Conservation (phyloP, 1,140 invertebrate species). For the Stenopsyche tienmushanensis region DNA sequence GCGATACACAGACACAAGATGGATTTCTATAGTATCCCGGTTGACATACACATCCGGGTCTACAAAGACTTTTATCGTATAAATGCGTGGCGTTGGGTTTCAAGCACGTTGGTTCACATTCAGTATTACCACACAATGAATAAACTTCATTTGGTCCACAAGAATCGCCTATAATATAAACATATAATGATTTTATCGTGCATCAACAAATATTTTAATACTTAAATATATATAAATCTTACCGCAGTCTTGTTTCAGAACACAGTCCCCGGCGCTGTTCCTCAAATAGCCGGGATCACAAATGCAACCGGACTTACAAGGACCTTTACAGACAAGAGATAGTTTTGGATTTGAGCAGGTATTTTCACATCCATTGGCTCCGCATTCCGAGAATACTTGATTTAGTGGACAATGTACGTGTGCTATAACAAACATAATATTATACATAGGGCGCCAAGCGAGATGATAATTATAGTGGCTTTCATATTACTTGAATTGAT, state of each 20-base stretch:
- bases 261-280: constrained; percentile 11
- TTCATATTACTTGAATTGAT: too few relatives aligned
- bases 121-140: neutral
- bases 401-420: too few relatives aligned
- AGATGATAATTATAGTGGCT: too few relatives aligned
- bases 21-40: neutral
- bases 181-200: too few relatives aligned
- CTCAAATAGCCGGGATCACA: constrained; percentile 21
- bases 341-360: neutral
- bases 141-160: constrained; percentile 13
- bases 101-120: constrained; percentile 1
- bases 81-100: neutral
- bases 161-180: too few relatives aligned
- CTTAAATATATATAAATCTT: neutral
- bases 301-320: constrained; percentile 15
- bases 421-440: too few relatives aligned
- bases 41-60: constrained; percentile 3
- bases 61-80: neutral
- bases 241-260: constrained; percentile 20
- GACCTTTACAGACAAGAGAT: constrained; percentile 5
- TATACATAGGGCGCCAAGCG: too few relatives aligned
- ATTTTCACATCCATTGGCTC: constrained; percentile 7
- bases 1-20: too few relatives aligned
- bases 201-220: too few relatives aligned
- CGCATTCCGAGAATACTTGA: constrained; percentile 13